Percentiles rank a stretch among this genome's conserved stretches.
Evolutionary conservation across 1,140 invertebrate species (phyloP).

Genomic region (Helicorthomorpha holstii): DNA sequence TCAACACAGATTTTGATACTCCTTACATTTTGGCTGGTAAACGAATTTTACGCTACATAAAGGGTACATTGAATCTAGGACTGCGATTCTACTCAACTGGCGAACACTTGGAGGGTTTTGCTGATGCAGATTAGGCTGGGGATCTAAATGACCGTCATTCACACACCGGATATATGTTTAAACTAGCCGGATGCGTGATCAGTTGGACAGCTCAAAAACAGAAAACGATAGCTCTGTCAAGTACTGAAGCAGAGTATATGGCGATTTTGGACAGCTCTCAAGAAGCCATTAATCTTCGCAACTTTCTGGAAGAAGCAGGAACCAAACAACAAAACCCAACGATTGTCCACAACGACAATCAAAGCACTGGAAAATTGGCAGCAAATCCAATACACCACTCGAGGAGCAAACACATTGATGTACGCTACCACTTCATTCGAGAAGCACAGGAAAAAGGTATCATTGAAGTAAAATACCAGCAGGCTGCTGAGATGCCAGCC

Average conservation of each 20-base stretch:
- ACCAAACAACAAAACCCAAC: too few relatives aligned
- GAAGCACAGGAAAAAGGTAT: too few relatives aligned
- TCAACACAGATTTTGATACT: constrained; percentile 18
- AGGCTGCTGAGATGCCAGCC: too few relatives aligned
- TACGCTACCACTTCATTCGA: too few relatives aligned
- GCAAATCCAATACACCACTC: too few relatives aligned
- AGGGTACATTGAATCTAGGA: constrained; percentile 20
- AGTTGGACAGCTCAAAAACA: constrained; percentile 15
- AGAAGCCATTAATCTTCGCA: too few relatives aligned
- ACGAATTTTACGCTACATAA: constrained; percentile 27
- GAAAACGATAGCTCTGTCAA: constrained; percentile 17
- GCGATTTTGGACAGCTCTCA: too few relatives aligned
- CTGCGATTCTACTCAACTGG: not conserved
- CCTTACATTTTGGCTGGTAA: constrained; percentile 26
- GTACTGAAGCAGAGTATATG: constrained; percentile 21
- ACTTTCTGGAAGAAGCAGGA: too few relatives aligned
- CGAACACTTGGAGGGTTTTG: constrained; percentile 5
- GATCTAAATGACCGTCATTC: constrained; percentile 9
- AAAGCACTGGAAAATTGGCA: too few relatives aligned
- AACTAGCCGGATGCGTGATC: constrained; percentile 5
- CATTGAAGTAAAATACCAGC: too few relatives aligned
- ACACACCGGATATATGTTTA: constrained; percentile 9
- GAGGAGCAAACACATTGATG: too few relatives aligned
- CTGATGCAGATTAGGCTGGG: constrained; percentile 11
- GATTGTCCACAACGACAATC: too few relatives aligned